These are phyloP conservation scores for Eptatretus burgeri DNA, from an alignment of 2,113 vertebrate species.

Conservation along the genomic window DNA sequence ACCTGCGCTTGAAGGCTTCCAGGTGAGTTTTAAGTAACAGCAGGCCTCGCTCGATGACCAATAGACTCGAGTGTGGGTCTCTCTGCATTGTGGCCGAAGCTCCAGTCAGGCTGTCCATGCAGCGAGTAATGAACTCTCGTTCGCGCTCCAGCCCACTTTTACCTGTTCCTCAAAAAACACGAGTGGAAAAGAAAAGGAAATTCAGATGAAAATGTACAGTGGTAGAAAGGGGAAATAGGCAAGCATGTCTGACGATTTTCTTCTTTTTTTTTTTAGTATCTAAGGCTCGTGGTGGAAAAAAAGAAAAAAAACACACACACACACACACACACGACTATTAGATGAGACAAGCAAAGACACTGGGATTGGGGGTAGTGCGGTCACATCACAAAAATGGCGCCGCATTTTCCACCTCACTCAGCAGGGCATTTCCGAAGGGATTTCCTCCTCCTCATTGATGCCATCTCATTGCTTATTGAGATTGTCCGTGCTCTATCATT, in stretches of 20 bases:
- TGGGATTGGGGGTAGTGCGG: no score
- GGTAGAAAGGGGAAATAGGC: neutral
- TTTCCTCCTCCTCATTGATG: no score
- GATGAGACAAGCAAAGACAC: no score
- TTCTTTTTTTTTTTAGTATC: no score
- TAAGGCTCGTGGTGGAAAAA: no score
- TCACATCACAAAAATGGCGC: no score
- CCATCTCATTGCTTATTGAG: no score
- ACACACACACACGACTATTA: no score
- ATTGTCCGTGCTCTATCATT: no score
- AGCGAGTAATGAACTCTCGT: conserved; percentile 95
- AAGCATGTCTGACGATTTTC: no score
- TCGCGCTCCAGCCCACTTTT: conserved; percentile 95
- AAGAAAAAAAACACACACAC: neutral
- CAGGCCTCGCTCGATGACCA: conserved; percentile 79
- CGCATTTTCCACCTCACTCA: no score
- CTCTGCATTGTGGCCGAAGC: conserved; percentile 75
- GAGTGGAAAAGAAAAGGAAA: conserved; percentile 4
- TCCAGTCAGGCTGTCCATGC: conserved; percentile 96
- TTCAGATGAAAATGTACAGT: neutral
- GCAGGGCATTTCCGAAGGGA: no score
- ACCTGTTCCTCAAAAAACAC: conserved; percentile 16
- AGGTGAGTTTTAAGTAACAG: conserved; percentile 94
- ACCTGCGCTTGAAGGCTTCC: conserved; percentile 92
- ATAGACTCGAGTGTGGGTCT: conserved; percentile 66